Conservation (phyloP, 2,888 invertebrate species). For the Petrophora chlorosata region DNA sequence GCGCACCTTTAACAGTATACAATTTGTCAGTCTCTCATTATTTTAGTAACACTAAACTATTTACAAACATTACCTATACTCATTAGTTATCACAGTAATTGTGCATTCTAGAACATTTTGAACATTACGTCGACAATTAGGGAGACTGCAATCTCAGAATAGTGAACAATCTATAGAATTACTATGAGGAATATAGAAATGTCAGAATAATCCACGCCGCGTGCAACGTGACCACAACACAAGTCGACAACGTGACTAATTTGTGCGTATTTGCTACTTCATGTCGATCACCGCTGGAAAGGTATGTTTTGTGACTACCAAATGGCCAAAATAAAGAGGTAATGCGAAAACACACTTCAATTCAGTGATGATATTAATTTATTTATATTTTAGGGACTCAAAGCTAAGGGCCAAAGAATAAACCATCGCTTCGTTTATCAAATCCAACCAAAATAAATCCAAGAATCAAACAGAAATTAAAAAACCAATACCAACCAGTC, state of each 20-base stretch:
- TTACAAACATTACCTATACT: too few relatives aligned
- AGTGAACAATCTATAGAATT: neutral
- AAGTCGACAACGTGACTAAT: conserved; percentile 46
- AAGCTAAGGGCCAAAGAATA: too few relatives aligned
- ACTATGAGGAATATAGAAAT: conserved; percentile 38
- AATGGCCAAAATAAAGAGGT: neutral
- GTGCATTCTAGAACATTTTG: conserved; percentile 35
- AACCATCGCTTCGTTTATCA: too few relatives aligned
- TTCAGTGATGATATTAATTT: too few relatives aligned
- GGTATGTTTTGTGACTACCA: too few relatives aligned
- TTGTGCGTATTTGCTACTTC: neutral
- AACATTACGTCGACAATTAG: conserved; percentile 28
- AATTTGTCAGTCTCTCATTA: neutral
- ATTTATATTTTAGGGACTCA: too few relatives aligned
- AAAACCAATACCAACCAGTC: too few relatives aligned
- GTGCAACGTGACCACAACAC: conserved; percentile 82
- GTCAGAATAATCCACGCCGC: conserved; percentile 76
- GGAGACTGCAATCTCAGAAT: neutral
- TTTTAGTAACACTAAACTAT: neutral
- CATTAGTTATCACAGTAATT: too few relatives aligned
- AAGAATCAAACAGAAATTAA: too few relatives aligned
- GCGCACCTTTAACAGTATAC: neutral
- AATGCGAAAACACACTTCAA: too few relatives aligned
- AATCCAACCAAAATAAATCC: too few relatives aligned
- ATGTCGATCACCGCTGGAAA: neutral